Evolutionary conservation across 2,888 invertebrate species (phyloP), one percentile per base, ranked within the genome.

Genomic region (Pemphredon lugubris): DNA sequence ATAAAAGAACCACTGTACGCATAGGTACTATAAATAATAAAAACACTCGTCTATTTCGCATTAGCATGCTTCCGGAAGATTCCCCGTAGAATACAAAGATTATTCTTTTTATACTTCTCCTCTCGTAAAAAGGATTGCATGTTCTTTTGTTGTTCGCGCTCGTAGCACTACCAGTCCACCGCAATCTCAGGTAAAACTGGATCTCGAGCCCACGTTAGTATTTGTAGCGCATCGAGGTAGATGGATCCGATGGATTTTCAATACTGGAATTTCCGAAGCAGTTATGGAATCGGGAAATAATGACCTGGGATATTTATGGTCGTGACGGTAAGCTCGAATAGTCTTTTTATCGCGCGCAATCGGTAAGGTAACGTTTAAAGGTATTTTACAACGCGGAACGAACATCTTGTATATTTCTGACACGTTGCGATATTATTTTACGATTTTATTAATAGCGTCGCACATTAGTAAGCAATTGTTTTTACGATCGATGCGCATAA

Each of bases 151-250:
- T 50, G 34, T 30, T 11, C 23, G 45, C 47, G 55, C 30, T n/a
- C n/a, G 13, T 20, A 21, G 20, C 55, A 42, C 47, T 42, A 57
- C 45, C 45, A 58, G 67, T 65, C 55, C 64, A 57, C 73, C 76
- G 70, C 78, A 76, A 81, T 79, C 78, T 66, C 61, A 69, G 76
- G 78, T 81, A 78, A 79, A 74, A 72, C 71, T 67, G 45, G 64
- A 57, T 64, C 47, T 58, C 44, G 34, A 55, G 16, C 34, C 58
- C 72, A 55, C 59, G 18, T 40, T 40, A 65, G 55, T 54, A 65
- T 72, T 73, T 73, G 50, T 60, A 72, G 30, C 51, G 32, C 9
- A 42, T 50, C 48, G 30, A 59, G 40, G 13, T 53, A 20, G 37
- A 34, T 40, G 7, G 2, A 11, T 7, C 16, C 18, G 16, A 18